These are phyloP conservation scores for Coilia nasus DNA, from an alignment of 2,797 vertebrate species.

Conservation along the genomic window DNA sequence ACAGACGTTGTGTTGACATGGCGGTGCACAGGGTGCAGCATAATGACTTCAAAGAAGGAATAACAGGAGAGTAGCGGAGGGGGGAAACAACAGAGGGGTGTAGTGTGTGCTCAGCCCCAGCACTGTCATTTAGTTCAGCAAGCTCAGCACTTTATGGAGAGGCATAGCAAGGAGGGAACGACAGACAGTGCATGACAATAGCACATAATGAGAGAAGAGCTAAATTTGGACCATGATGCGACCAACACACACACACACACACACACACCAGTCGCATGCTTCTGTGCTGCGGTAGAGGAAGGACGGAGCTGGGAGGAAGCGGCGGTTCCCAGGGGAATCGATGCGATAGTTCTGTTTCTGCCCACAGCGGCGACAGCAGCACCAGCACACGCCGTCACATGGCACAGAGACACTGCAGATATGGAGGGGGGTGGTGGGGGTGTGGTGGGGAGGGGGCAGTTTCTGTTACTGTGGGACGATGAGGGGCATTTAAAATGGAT, in stretches of 20 bases:
- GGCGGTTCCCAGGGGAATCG: neutral
- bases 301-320: neutral
- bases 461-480: neutral
- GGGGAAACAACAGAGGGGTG: neutral
- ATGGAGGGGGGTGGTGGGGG: neutral
- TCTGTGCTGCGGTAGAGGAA: neutral
- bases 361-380: neutral
- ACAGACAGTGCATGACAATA: neutral
- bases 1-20: neutral
- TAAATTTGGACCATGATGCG: neutral
- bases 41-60: neutral
- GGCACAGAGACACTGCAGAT: neutral
- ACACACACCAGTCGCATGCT: neutral
- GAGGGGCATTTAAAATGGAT: neutral
- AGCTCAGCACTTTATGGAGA: neutral
- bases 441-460: neutral
- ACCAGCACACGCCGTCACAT: neutral
- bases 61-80: too few species aligned
- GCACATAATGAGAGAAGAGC: neutral
- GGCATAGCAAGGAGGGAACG: neutral
- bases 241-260: neutral
- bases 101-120: neutral
- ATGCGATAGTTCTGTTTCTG: neutral
- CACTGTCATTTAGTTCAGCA: neutral
- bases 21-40: neutral